A percentile compares a stretch with the other conserved stretches of the same genome.
Evolutionary conservation across 2,888 invertebrate species (phyloP).

Genomic region (Malacosoma neustria): DNA sequence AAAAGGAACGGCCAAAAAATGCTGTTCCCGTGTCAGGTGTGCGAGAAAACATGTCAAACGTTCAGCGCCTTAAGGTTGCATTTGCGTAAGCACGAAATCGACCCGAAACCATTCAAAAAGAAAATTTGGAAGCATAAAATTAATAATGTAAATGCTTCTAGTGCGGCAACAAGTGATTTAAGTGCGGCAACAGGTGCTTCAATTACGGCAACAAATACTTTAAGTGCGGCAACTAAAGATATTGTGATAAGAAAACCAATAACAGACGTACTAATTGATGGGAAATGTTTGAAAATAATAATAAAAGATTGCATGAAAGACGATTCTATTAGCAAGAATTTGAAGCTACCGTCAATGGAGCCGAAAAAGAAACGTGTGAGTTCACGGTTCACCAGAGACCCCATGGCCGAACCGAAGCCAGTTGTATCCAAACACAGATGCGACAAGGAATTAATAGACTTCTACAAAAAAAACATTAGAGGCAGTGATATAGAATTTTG

Average conservation of each 20-base stretch:
- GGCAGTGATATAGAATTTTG: slow-evolving; percentile 56
- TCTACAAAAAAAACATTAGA: slow-evolving; percentile 47
- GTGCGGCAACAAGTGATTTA: not conserved
- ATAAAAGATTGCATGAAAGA: slow-evolving; percentile 3
- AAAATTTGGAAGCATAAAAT: slow-evolving; percentile 41
- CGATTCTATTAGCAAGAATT: no score
- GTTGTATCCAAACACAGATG: slow-evolving; percentile 49
- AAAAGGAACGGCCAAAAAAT: slow-evolving; percentile 36
- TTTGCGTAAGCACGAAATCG: slow-evolving; percentile 35
- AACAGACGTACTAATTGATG: not conserved
- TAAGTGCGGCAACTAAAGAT: not conserved
- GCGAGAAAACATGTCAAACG: slow-evolving; percentile 47
- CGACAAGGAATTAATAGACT: slow-evolving; percentile 40
- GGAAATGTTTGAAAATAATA: slow-evolving; percentile 1
- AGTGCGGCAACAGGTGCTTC: no score
- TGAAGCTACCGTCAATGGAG: no score
- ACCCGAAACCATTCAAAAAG: slow-evolving; percentile 41
- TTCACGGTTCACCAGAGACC: slow-evolving; percentile 10
- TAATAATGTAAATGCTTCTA: not conserved
- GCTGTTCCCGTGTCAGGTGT: slow-evolving; percentile 45
- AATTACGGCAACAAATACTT: slow-evolving; percentile 8
- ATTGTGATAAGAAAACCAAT: not conserved
- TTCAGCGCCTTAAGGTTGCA: slow-evolving; percentile 45
- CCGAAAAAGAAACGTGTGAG: not conserved
- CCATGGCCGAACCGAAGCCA: slow-evolving; percentile 37